Percentiles rank a stretch among this genome's conserved stretches.
Evolutionary conservation across 1,140 invertebrate species (phyloP).

Genomic region (Sycobia sp.): DNA sequence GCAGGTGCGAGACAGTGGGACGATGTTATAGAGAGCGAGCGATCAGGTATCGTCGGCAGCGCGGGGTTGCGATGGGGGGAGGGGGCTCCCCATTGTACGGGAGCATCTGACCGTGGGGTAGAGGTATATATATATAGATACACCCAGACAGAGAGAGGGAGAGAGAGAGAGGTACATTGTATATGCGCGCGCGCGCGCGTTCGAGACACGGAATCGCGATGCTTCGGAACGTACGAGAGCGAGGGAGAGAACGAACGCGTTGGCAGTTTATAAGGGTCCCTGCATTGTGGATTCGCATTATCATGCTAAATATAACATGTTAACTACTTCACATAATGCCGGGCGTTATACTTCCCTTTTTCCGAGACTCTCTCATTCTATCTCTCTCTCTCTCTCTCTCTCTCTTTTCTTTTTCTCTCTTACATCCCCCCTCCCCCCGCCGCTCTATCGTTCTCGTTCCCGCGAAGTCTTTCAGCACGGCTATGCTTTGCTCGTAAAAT

Average conservation of each 20-base stretch:
- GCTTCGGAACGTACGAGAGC: neutral
- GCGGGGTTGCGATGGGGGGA: slow-evolving; percentile 29
- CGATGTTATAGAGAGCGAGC: slow-evolving; percentile 15
- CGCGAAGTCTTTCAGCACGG: too few relatives aligned
- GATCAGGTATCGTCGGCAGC: slow-evolving; percentile 54
- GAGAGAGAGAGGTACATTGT: too few relatives aligned
- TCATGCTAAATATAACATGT: slow-evolving; percentile 65
- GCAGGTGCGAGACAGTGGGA: neutral
- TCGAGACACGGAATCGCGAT: too few relatives aligned
- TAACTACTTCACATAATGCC: slow-evolving; percentile 62
- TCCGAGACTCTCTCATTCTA: too few relatives aligned
- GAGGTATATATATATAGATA: too few relatives aligned
- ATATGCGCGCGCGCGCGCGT: slow-evolving; percentile 1
- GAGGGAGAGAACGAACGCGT: slow-evolving; percentile 41
- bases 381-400: too few relatives aligned
- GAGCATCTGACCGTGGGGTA: slow-evolving; percentile 59
- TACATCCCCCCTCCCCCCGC: too few relatives aligned
- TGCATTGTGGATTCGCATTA: slow-evolving; percentile 59
- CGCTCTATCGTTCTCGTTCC: too few relatives aligned
- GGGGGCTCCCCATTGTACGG: slow-evolving; percentile 53
- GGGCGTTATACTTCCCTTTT: slow-evolving; percentile 10
- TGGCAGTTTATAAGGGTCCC: slow-evolving; percentile 62
- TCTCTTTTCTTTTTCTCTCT: too few relatives aligned
- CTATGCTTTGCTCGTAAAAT: too few relatives aligned
- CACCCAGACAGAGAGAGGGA: too few relatives aligned